Base-by-base conservation (phyloP, 2,113 vertebrate species). In the Pachypanchax playfairii region DNA sequence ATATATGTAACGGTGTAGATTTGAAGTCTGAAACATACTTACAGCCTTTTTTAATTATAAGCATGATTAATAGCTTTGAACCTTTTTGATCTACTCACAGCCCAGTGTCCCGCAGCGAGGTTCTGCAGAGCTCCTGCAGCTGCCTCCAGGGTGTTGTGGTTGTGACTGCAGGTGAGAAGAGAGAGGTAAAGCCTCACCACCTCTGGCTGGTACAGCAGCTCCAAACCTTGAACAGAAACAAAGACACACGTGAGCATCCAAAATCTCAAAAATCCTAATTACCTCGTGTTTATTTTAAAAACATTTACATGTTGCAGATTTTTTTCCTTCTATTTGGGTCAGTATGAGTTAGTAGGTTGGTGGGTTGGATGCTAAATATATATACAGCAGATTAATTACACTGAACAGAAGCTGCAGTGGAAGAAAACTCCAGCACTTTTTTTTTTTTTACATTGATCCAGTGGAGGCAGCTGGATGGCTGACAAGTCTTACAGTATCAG, bases 101-200 rank as follows among this genome's bases (percentile, higher is more conserved):
- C 94, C 97, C 97, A 99, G 60, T 95, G 96, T 83, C 96, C 96
- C 0, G 96, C 97, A 20, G 95, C 95, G 18, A 99, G 96, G 82
- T 99, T 99, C 91, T 99, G 97, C 65, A 99, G 81, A 0, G 97
- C 96, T 5, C 97, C 97, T 0, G 95, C 95, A 0, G 97, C 96
- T 0, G 97, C 97, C 90, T 99, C 97, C 80, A 99, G 87, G 14
- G 96, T 98, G 89, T 98, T 98, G 85, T 96, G 95, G 85, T 98
- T 99, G 82, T 95, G 96, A 78, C 95, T 98, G 90, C 96, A 95
- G 0, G 95, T 98, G 77, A 99, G 95, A 39, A 99, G 94, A 31
- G 96, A 98, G 64, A 99, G 93, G 87, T 99, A 99, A 42, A 98
- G 93, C 43, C 97, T 89, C 33, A 98, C 95, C 77, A 98, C 97